Evolutionary conservation across 2,888 invertebrate genomes (phyloP).

Genomic region (Pseudeuparius sepicola): DNA sequence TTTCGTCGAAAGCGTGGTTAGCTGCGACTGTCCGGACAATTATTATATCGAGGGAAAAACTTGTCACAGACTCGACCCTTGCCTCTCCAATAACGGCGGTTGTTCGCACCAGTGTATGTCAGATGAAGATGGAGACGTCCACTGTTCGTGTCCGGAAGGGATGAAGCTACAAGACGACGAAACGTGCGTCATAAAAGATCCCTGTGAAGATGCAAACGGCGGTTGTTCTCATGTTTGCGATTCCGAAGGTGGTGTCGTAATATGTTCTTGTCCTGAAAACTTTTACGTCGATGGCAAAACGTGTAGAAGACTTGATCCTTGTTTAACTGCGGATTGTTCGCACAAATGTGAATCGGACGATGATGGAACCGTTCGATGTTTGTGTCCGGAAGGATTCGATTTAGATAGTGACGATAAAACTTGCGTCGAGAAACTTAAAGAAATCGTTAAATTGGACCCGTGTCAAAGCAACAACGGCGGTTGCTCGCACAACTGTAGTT

Average conservation of each 20-base stretch:
- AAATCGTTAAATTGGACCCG: slow-evolving; percentile 35
- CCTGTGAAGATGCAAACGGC: slow-evolving; percentile 40
- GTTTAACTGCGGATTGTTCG: slow-evolving; percentile 46
- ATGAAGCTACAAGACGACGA: slow-evolving; percentile 23
- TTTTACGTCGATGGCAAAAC: too few relatives aligned
- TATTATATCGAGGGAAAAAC: slow-evolving; percentile 30
- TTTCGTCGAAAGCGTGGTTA: slow-evolving; percentile 38
- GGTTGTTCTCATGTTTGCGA: slow-evolving; percentile 48
- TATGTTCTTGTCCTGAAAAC: slow-evolving; percentile 29
- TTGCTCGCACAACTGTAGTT: slow-evolving; percentile 34
- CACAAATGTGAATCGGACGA: slow-evolving; percentile 43
- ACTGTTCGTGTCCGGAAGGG: slow-evolving; percentile 41
- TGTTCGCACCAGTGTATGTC: slow-evolving; percentile 30
- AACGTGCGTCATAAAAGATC: slow-evolving; percentile 31
- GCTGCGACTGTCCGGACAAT: slow-evolving; percentile 42
- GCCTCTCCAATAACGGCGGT: slow-evolving; percentile 37
- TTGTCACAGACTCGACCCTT: slow-evolving; percentile 30
- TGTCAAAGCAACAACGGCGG: slow-evolving; percentile 37
- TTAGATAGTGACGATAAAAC: slow-evolving; percentile 28
- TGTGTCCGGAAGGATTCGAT: slow-evolving; percentile 36
- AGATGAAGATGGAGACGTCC: slow-evolving; percentile 26
- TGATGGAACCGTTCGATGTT: slow-evolving; percentile 46
- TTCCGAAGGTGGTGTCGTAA: slow-evolving; percentile 20
- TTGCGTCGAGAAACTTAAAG: too few relatives aligned
- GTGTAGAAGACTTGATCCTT: slow-evolving; percentile 38